Evolutionary conservation across 1,140 invertebrate species (phyloP).

Genomic region (Pachypeltis micranthus): DNA sequence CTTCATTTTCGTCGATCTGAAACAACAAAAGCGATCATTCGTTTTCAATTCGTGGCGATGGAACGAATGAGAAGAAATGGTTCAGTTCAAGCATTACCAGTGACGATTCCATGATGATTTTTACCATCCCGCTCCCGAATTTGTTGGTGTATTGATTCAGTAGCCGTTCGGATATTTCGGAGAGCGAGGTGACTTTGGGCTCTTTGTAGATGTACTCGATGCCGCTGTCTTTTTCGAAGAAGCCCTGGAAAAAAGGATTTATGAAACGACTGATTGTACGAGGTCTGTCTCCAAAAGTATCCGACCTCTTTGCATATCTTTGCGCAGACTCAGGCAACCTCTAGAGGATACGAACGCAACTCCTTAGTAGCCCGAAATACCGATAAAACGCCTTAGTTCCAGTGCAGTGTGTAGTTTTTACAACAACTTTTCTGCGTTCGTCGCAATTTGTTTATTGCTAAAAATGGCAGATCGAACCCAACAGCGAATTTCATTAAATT

Average conservation of each 20-base stretch:
- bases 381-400: too few species aligned
- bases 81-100: slow-evolving; percentile 48
- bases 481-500: too few species aligned
- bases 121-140: slow-evolving; percentile 70
- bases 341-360: too few species aligned
- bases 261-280: background rate
- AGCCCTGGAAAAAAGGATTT: slow-evolving; percentile 44
- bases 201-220: slow-evolving; percentile 93
- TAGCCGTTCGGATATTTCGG: slow-evolving; percentile 82
- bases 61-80: slow-evolving; percentile 2
- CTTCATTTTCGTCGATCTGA: slow-evolving; percentile 60
- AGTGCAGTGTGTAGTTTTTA: too few species aligned
- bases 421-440: too few species aligned
- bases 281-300: too few species aligned
- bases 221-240: slow-evolving; percentile 76
- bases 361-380: too few species aligned
- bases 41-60: background rate
- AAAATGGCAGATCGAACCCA: too few species aligned
- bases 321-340: too few species aligned
- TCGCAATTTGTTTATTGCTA: too few species aligned
- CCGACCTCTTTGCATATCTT: too few species aligned
- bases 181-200: slow-evolving; percentile 82
- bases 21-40: slow-evolving; percentile 23
- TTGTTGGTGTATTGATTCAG: slow-evolving; percentile 69
- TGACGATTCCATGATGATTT: slow-evolving; percentile 84